phyloP scores from a whole-genome alignment of 2,113 vertebrate genomes.

The Tonatia bakeri region DNA sequence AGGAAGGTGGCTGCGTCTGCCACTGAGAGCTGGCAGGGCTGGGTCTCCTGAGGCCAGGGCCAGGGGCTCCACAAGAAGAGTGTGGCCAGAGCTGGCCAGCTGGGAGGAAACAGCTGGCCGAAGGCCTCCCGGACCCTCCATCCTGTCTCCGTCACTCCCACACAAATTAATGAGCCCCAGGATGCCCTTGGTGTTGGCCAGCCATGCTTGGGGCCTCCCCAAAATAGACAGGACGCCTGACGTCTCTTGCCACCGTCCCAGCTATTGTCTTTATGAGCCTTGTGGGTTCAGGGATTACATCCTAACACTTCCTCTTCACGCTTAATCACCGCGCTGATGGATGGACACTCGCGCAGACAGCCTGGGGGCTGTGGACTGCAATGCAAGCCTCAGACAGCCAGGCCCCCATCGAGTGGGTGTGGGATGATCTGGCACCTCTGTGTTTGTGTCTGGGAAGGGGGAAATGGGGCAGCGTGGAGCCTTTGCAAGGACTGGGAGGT shows the following conservation, averaged over 20 bases:
- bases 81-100: slow-evolving; percentile 52
- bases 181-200: slow-evolving; percentile 79
- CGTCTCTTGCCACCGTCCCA: slow-evolving; percentile 79
- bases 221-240: slow-evolving; percentile 82
- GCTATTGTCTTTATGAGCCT: slow-evolving; percentile 88
- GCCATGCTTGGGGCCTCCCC: slow-evolving; percentile 75
- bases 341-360: slow-evolving; percentile 64
- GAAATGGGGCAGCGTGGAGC: background rate
- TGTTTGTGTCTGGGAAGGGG: background rate
- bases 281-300: slow-evolving; percentile 80
- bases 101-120: slow-evolving; percentile 73
- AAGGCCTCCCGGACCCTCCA: slow-evolving; percentile 83
- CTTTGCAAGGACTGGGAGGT: background rate
- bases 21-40: slow-evolving; percentile 71
- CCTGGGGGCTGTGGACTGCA: background rate
- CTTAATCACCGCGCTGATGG: slow-evolving; percentile 81
- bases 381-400: background rate
- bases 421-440: background rate
- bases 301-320: slow-evolving; percentile 82
- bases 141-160: slow-evolving; percentile 85
- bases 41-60: slow-evolving; percentile 78
- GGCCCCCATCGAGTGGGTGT: too few species aligned
- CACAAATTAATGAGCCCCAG: slow-evolving; percentile 82
- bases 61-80: slow-evolving; percentile 72
- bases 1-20: slow-evolving; percentile 73